Evolutionary conservation across 2,888 invertebrate species (phyloP).

Genomic region (Apodemia hepburni): DNA sequence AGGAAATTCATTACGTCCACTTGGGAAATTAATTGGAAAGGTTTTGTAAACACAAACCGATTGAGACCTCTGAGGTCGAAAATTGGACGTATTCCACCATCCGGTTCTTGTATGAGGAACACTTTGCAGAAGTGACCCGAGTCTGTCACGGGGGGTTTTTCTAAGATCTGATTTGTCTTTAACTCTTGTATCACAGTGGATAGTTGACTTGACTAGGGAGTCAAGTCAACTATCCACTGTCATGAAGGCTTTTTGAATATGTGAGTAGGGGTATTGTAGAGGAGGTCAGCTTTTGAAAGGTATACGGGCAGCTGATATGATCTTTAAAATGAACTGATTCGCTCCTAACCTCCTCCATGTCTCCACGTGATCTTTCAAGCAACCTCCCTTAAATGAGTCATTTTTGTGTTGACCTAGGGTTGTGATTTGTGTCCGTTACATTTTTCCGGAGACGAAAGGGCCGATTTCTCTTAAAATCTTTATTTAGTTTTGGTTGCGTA

Average conservation of each 20-base stretch:
- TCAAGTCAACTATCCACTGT: no score
- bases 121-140: no score
- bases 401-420: neutral
- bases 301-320: slow-evolving; percentile 14
- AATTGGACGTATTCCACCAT: no score
- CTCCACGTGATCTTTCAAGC: neutral
- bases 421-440: neutral
- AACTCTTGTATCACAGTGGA: no score
- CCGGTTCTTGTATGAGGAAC: no score
- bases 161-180: no score
- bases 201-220: neutral
- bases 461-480: neutral
- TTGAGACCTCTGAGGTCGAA: neutral
- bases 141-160: no score
- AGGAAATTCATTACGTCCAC: slow-evolving; percentile 28
- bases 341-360: slow-evolving; percentile 23
- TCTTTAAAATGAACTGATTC: slow-evolving; percentile 17
- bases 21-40: slow-evolving; percentile 32
- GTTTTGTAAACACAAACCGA: slow-evolving; percentile 17
- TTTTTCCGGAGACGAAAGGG: neutral
- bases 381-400: no score
- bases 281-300: slow-evolving; percentile 25
- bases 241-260: slow-evolving; percentile 13
- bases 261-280: slow-evolving; percentile 14
- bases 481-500: neutral